Percentiles rank a stretch among this genome's conserved stretches.
Conservation (phyloP, 2,113 vertebrate genomes). For the Eidolon helvum region DNA sequence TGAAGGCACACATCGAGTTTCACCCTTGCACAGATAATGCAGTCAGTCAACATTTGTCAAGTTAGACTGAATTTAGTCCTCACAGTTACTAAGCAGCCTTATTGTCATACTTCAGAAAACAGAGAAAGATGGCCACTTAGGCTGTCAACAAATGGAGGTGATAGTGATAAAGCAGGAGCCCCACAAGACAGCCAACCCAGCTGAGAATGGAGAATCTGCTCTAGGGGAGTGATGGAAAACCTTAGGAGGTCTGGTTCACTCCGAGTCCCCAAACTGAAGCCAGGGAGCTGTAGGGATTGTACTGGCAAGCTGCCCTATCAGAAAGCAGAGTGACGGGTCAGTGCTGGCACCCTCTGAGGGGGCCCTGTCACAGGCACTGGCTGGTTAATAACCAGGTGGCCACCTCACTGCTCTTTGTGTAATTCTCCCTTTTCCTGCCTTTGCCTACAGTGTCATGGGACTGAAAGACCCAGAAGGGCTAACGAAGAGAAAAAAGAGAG, state of each 20-base stretch:
- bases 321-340: not conserved
- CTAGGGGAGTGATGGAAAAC: not conserved
- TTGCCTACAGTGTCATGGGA: not conserved
- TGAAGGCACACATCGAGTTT: not conserved
- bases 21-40: not conserved
- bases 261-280: not conserved
- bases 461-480: not conserved
- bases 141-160: not conserved
- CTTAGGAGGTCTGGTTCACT: not conserved
- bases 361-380: not conserved
- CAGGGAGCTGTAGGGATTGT: not conserved
- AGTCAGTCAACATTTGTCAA: not conserved
- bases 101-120: not conserved
- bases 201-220: not conserved
- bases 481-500: not conserved
- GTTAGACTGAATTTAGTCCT: not conserved
- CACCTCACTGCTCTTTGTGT: not conserved
- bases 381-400: not conserved
- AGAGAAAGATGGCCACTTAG: not conserved
- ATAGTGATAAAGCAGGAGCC: not conserved
- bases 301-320: not conserved
- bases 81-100: not conserved
- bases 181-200: not conserved
- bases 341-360: not conserved
- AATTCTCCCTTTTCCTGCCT: not conserved